Percentiles rank a stretch among this genome's conserved stretches.
These are phyloP conservation scores for Sipha maydis DNA, from an alignment of 2,888 invertebrate species.

Conservation along the genomic window DNA sequence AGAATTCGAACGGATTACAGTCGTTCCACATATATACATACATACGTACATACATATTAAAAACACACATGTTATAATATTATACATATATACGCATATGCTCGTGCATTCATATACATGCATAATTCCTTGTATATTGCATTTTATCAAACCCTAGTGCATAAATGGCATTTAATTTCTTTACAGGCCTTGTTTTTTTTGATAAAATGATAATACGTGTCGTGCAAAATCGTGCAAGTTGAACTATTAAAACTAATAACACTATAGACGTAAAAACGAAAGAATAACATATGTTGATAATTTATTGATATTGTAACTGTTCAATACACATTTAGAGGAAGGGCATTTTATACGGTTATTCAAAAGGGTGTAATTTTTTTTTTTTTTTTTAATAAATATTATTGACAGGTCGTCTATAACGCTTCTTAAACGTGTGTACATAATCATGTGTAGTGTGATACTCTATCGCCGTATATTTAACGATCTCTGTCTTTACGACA, in stretches of 20 bases:
- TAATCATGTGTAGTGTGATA: background rate
- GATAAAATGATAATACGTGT: no score
- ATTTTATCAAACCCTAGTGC: background rate
- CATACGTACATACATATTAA: background rate
- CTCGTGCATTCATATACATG: background rate
- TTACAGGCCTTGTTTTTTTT: background rate
- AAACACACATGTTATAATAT: background rate
- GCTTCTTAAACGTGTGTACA: background rate
- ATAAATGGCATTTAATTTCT: background rate
- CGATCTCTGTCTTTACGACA: background rate
- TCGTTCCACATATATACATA: background rate
- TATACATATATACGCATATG: background rate
- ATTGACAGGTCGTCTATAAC: slow-evolving; percentile 9
- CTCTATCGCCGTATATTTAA: background rate
- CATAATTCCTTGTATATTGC: background rate
- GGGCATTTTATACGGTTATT: background rate
- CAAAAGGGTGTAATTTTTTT: background rate
- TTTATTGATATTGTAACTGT: background rate
- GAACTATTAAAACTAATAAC: background rate
- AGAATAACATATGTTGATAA: background rate
- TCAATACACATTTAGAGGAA: background rate
- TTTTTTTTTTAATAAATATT: background rate
- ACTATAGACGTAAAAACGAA: background rate
- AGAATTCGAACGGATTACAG: slow-evolving; percentile 32
- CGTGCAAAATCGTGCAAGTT: no score